These are phyloP conservation scores for Drosophila quadrilineata DNA, from an alignment of 1,140 invertebrate genomes.

Conservation along the genomic window DNA sequence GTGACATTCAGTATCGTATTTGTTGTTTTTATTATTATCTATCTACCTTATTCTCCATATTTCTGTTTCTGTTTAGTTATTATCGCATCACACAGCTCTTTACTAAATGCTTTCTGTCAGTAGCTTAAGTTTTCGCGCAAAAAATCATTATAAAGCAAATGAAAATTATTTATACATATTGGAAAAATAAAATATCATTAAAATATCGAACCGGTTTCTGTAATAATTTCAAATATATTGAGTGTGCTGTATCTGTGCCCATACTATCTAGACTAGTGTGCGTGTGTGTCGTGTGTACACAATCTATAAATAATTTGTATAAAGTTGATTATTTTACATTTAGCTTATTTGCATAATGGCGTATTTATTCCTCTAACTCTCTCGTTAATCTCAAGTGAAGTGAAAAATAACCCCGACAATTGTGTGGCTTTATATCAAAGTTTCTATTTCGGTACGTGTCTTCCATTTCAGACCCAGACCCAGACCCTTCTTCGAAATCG, in stretches of 20 bases:
- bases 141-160: constrained; percentile 38
- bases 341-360: constrained; percentile 50
- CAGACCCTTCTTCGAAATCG: too few relatives aligned
- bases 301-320: constrained; percentile 49
- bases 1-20: neutral
- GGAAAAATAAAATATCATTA: constrained; percentile 17
- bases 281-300: neutral
- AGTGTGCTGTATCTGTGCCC: constrained; percentile 2
- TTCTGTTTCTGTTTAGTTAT: constrained; percentile 23
- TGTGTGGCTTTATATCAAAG: neutral
- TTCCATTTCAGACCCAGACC: constrained; percentile 19
- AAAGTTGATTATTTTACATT: constrained; percentile 30
- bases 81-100: constrained; percentile 54
- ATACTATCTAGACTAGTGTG: constrained; percentile 9
- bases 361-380: too few relatives aligned
- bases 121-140: constrained; percentile 42
- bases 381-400: too few relatives aligned
- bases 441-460: neutral
- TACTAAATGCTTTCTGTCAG: neutral
- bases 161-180: constrained; percentile 32
- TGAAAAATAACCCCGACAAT: neutral
- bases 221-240: constrained; percentile 31
- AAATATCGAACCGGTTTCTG: constrained; percentile 55
- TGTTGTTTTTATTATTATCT: constrained; percentile 27
- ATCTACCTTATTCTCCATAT: neutral